phyloP scores from a whole-genome alignment of 1,140 invertebrate species.

The Belonocnema kinseyi region DNA sequence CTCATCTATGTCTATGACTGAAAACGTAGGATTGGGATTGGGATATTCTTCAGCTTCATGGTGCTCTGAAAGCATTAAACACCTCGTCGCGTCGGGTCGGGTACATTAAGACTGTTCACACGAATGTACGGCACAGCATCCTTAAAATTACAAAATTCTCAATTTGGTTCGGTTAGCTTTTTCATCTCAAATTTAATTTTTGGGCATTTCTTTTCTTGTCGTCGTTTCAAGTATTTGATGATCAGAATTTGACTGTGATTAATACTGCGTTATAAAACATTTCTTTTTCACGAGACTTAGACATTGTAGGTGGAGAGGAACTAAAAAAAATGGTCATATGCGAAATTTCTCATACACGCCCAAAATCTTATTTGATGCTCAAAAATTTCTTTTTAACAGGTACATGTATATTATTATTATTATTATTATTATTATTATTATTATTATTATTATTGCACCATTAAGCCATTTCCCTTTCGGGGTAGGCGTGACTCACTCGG shows the following conservation, averaged over 20 bases:
- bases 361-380: too few species aligned
- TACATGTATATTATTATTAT: too few species aligned
- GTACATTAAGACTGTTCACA: conserved; percentile 19
- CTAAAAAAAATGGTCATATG: too few species aligned
- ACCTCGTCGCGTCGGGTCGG: conserved; percentile 11
- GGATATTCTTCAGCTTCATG: conserved; percentile 39
- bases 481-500: too few species aligned
- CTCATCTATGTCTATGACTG: conserved; percentile 41
- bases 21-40: conserved; percentile 38
- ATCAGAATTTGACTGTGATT: not conserved
- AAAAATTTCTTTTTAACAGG: too few species aligned
- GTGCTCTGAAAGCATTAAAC: conserved; percentile 30
- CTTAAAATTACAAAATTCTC: not conserved
- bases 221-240: not conserved
- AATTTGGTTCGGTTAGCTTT: conserved; percentile 38
- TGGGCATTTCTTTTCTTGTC: not conserved
- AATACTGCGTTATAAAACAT: too few species aligned
- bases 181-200: not conserved
- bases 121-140: not conserved
- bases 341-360: too few species aligned
- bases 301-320: too few species aligned
- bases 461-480: too few species aligned
- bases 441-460: too few species aligned
- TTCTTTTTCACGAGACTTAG: too few species aligned
- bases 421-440: too few species aligned